Percentiles rank a stretch among this genome's conserved stretches.
phyloP scores from a whole-genome alignment of 2,797 vertebrate species.

The Bufotes viridis region DNA sequence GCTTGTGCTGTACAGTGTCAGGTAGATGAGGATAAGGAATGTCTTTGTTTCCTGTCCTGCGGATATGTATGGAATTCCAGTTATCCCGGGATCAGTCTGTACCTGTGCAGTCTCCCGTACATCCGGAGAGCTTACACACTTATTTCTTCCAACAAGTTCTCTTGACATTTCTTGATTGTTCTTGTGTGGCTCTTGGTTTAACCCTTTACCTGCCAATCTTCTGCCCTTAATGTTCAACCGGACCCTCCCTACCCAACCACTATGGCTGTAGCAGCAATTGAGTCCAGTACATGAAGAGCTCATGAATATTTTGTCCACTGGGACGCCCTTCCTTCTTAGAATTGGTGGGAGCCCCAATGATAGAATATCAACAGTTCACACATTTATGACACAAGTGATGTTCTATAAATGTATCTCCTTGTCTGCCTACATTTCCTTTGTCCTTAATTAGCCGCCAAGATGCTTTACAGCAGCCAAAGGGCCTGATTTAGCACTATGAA shows the following conservation, averaged over 20 bases:
- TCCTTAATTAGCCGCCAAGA: background rate
- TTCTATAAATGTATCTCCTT: background rate
- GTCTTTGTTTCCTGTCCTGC: constrained; percentile 34
- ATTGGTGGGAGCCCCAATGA: background rate
- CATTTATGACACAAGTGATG: too few species aligned
- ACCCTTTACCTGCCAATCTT: background rate
- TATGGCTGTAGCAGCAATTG: background rate
- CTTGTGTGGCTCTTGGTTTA: background rate
- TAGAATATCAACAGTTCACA: background rate
- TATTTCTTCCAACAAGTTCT: constrained; percentile 14
- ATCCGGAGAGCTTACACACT: constrained; percentile 49
- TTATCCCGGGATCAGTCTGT: fast-evolving
- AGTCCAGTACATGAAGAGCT: background rate
- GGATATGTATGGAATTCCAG: background rate
- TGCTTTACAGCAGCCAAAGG: background rate
- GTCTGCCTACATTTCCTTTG: background rate
- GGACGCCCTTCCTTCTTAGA: background rate
- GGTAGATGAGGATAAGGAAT: constrained; percentile 40
- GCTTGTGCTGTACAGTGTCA: constrained; percentile 1
- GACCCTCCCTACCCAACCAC: background rate
- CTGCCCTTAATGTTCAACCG: background rate
- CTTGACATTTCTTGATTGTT: constrained; percentile 49
- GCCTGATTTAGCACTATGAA: background rate
- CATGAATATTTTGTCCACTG: background rate
- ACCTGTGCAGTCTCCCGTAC: constrained; percentile 28